A percentile compares a stretch with the other conserved stretches of the same genome.
Conservation (phyloP, 2,888 invertebrate species). For the Synanthedon tipuliformis region DNA sequence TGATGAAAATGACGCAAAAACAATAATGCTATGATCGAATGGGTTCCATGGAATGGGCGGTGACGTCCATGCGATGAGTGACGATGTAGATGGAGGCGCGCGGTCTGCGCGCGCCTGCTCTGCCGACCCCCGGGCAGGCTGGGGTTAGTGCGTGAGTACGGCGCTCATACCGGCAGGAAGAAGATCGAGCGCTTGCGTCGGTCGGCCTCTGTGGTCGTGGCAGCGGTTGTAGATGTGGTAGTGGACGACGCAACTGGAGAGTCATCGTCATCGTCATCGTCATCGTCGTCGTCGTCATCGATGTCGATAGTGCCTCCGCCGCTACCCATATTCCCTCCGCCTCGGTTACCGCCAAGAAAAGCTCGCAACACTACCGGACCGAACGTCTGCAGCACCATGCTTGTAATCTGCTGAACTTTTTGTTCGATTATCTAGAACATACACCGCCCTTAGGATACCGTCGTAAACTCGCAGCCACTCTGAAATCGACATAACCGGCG, state of each 20-base stretch:
- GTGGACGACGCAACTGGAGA: slow-evolving; percentile 21
- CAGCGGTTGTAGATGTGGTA: slow-evolving; percentile 14
- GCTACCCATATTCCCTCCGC: slow-evolving; percentile 47
- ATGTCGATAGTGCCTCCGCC: slow-evolving; percentile 50
- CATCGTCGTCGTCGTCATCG: slow-evolving; percentile 64
- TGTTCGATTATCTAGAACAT: slow-evolving; percentile 78
- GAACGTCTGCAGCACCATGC: slow-evolving; percentile 79
- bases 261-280: slow-evolving; percentile 73
- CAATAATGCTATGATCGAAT: slow-evolving; percentile 19
- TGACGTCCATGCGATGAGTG: slow-evolving; percentile 16
- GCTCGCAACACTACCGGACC: slow-evolving; percentile 79
- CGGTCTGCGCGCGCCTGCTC: slow-evolving; percentile 48
- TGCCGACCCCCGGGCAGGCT: slow-evolving; percentile 62
- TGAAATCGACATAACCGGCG: slow-evolving; percentile 8
- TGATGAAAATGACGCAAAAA: neutral
- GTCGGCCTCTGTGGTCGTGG: slow-evolving; percentile 3
- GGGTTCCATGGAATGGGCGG: slow-evolving; percentile 14
- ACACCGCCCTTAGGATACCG: slow-evolving; percentile 40
- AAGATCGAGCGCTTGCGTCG: slow-evolving; percentile 41
- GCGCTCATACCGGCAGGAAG: slow-evolving; percentile 46
- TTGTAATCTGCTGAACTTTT: slow-evolving; percentile 80
- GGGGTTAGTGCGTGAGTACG: slow-evolving; percentile 37
- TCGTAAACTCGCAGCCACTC: neutral
- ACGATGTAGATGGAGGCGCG: slow-evolving; percentile 30
- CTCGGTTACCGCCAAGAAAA: slow-evolving; percentile 64